Evolutionary conservation across 1,140 invertebrate genomes (phyloP), one percentile per base, ranked within the genome.

Genomic region (Sesamia nonagrioides): DNA sequence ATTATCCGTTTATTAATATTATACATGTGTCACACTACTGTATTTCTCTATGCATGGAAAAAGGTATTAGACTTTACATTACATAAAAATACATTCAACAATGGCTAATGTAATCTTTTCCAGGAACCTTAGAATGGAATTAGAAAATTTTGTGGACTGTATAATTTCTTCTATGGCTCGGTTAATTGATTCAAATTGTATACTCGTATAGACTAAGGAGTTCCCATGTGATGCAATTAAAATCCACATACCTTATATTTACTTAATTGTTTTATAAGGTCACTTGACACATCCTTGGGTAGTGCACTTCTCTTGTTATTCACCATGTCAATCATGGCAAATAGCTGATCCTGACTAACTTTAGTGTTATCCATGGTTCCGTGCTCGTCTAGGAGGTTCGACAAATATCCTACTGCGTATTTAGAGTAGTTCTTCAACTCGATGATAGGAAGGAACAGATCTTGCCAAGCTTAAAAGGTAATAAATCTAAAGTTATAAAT

Each of bases 381-480:
- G 96, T 86, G 95, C 83, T 79, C 93, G 91, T 95, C 92, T 13
- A 97, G 85, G 7, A 97, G 92, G 58, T 96, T 95, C 48, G 96
- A 96, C 58, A 98, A 94, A 86, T 98, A 97, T 54, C 96, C 95
- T 6, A 97, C 91, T 60, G 97, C 95, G 90, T 97, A 97, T 78
- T 95, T 96, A 7, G 97, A 96, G 82, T 98, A 97, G 83, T 96
- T 96, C 89, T 97, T 97, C 81, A 97, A 89, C 82, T 97, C 97
- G 18, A 98, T 93, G 85, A 97, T 95, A 0, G 97, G 97, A 37
- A 97, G 93, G 96, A 98, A 98, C 11, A 98, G 91, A 79, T 98
- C 97, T 88, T 97, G 96, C 97, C 98, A 98, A 4, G 97, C 96
- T 97, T 88, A 60, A 83, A 61, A 40, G 13, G 48, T 27, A 69